phyloP scores from a whole-genome alignment of 2,888 invertebrate species.

The Halocaridina rubra region DNA sequence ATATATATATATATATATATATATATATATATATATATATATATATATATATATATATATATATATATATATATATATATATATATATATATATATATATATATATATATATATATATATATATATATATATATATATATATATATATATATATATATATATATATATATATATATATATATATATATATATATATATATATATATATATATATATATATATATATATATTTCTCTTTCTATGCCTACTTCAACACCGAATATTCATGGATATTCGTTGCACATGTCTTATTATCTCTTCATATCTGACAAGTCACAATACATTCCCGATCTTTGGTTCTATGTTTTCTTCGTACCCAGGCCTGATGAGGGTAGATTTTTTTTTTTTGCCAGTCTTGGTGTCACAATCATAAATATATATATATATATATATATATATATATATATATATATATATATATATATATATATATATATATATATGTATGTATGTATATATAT shows the following conservation, averaged over 20 bases:
- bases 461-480: constrained; percentile 43
- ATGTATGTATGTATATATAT: constrained; percentile 35
- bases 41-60: neutral
- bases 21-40: neutral
- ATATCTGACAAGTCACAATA: too few relatives aligned
- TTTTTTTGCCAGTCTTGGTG: too few relatives aligned
- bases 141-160: neutral
- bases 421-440: constrained; percentile 18
- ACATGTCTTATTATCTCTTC: too few relatives aligned
- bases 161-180: constrained; percentile 1
- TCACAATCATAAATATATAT: too few relatives aligned
- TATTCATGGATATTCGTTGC: too few relatives aligned
- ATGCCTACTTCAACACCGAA: too few relatives aligned
- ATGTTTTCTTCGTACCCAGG: too few relatives aligned
- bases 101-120: neutral
- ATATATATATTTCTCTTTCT: too few relatives aligned
- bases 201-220: neutral
- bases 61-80: neutral
- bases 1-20: neutral
- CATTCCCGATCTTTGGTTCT: too few relatives aligned
- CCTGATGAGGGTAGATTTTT: too few relatives aligned
- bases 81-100: neutral
- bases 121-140: neutral
- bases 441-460: constrained; percentile 34
- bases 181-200: constrained; percentile 1